Conservation (phyloP, 1,140 invertebrate species). For the Maniola jurtina region DNA sequence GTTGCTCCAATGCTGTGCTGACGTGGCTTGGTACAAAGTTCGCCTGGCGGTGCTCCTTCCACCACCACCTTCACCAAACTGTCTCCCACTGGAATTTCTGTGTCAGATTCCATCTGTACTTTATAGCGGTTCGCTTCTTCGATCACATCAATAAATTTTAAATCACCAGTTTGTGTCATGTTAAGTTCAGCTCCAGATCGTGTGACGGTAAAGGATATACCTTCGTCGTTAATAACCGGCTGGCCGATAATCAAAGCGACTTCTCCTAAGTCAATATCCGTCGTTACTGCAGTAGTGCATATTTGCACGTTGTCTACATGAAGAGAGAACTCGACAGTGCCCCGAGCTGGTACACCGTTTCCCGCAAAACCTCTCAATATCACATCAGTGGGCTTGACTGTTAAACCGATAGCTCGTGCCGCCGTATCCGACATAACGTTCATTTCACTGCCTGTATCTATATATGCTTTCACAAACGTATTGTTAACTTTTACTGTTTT, state of each 20-base stretch:
- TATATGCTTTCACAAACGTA: slow-evolving; percentile 21
- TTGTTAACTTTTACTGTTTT: slow-evolving; percentile 28
- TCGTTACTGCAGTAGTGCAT: neutral
- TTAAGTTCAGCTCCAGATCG: neutral
- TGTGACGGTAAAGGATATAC: neutral
- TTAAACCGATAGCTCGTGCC: neutral
- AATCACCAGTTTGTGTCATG: neutral
- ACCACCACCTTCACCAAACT: too few species aligned
- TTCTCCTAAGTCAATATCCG: slow-evolving; percentile 12
- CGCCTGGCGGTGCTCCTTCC: too few species aligned
- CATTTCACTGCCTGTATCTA: slow-evolving; percentile 35
- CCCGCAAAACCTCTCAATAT: slow-evolving; percentile 18
- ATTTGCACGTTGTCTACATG: slow-evolving; percentile 2
- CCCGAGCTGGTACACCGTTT: neutral
- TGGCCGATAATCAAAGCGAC: slow-evolving; percentile 24
- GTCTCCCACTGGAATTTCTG: neutral
- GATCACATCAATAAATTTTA: neutral
- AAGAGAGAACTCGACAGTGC: neutral
- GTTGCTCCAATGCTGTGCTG: too few species aligned
- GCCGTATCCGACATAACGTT: slow-evolving; percentile 21
- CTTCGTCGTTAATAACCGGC: slow-evolving; percentile 15
- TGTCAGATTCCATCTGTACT: slow-evolving; percentile 4
- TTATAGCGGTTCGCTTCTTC: neutral
- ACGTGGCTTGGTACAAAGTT: too few species aligned
- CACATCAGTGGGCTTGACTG: neutral